phyloP scores from a whole-genome alignment of 2,113 vertebrate genomes.

The Glaucomys volans region DNA sequence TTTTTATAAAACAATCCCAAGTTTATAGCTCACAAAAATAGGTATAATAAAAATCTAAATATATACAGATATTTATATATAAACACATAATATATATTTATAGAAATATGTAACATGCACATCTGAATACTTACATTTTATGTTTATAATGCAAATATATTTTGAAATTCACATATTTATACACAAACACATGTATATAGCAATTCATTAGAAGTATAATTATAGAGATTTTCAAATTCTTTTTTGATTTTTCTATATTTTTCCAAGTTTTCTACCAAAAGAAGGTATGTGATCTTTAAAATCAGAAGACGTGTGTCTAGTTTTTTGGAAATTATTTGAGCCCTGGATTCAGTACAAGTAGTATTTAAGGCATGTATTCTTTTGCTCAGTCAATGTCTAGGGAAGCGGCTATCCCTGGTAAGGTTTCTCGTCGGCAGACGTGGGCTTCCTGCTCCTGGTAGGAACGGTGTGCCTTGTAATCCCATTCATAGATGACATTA shows the following conservation, averaged over 20 bases:
- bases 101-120: neutral
- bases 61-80: neutral
- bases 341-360: neutral
- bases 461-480: neutral
- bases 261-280: conserved; percentile 32
- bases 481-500: neutral
- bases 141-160: neutral
- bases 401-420: neutral
- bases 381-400: neutral
- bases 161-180: neutral
- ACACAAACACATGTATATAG: neutral
- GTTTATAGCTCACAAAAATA: conserved; percentile 22
- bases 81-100: neutral
- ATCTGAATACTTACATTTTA: neutral
- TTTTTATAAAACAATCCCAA: neutral
- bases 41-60: neutral
- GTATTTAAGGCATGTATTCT: neutral
- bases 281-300: neutral
- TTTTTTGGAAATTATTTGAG: conserved; percentile 11
- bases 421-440: neutral
- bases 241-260: conserved; percentile 28
- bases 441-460: neutral
- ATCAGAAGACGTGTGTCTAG: neutral
- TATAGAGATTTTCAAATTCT: conserved; percentile 18
- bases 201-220: neutral